Evolutionary conservation across 37 sponge, comb jelly and placozoan genomes (phyloP), one percentile per base, ranked within the genome.

Genomic region (Lycopodina hypogea): DNA sequence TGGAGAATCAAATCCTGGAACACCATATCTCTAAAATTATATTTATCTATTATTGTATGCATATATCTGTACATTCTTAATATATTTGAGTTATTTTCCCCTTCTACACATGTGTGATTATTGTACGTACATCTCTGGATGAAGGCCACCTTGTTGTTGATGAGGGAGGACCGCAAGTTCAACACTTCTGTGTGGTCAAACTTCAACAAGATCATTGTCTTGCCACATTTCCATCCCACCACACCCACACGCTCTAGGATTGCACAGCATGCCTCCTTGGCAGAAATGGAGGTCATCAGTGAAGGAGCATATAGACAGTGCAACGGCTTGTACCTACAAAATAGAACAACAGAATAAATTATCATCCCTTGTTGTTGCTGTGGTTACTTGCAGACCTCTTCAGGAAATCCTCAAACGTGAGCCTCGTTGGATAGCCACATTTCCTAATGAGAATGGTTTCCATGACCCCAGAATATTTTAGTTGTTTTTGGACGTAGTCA

Each of bases 381-480:
- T 60, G 7, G 48, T 45, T 45, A 9, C 9, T 45, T 9, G 4
- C 48, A 12, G 3, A 83, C 87, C 86, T 55, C 18, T 73, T 71
- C n/a, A 88, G 76, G 69, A 92, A 92, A 1, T 93, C 93, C 33
- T 71, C 45, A 68, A 89, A 93, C 29, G 78, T 56, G 7, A 84
- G 77, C 51, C 93, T 75, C 11, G 78, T 63, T 58, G 93, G 86
- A 50, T 71, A 93, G 62, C 93, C 93, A n/a, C 71, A 83, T 38
- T 85, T 79, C 30, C 89, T 75, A 65, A 93, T 89, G 19, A 86
- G 78, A 33, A 80, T 86, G n/a, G 93, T 93, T 61, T 93, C 93
- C 83, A 93, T 50, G 86, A 93, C 83, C 0, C 93, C 93, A 36
- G 83, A 79, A 83, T 82, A 90, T 8, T 83, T 56, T 48, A 90